Conservation (phyloP, 2,797 vertebrate genomes). For the Discoglossus pictus region DNA sequence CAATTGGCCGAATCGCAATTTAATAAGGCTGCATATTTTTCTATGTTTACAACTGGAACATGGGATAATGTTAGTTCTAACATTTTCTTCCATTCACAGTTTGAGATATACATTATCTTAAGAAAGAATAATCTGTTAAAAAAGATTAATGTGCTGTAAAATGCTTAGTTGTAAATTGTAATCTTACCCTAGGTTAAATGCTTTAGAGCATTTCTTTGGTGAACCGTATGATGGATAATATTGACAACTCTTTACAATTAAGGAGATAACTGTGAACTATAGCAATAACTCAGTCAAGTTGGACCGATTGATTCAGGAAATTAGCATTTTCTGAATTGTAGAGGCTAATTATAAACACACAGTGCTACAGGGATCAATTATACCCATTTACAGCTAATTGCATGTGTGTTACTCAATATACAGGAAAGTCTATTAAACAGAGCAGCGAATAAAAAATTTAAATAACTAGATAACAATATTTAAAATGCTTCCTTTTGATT, state of each 20-base stretch:
- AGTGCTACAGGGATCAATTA: constrained; percentile 24
- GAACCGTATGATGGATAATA: constrained; percentile 10
- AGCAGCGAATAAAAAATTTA: neutral
- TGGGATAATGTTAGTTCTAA: no score
- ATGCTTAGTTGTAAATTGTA: neutral
- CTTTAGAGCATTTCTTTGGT: neutral
- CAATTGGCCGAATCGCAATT: no score
- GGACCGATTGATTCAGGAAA: constrained; percentile 19
- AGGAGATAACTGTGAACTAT: constrained; percentile 8
- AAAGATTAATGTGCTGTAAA: neutral
- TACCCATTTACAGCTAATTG: constrained; percentile 29
- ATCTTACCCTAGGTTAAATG: neutral
- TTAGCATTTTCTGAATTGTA: constrained; percentile 33
- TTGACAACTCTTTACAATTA: constrained; percentile 19
- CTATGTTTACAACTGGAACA: no score
- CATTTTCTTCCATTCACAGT: no score
- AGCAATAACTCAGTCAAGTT: constrained; percentile 19
- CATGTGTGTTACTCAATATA: neutral
- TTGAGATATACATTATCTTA: no score
- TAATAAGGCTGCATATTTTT: no score
- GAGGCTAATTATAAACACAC: constrained; percentile 35
- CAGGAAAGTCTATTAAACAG: constrained; percentile 1
- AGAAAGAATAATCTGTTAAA: no score
- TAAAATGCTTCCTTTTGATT: no score
- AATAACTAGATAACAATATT: no score